phyloP scores from a whole-genome alignment of 2,113 vertebrate genomes.

The Epinephelus moara region DNA sequence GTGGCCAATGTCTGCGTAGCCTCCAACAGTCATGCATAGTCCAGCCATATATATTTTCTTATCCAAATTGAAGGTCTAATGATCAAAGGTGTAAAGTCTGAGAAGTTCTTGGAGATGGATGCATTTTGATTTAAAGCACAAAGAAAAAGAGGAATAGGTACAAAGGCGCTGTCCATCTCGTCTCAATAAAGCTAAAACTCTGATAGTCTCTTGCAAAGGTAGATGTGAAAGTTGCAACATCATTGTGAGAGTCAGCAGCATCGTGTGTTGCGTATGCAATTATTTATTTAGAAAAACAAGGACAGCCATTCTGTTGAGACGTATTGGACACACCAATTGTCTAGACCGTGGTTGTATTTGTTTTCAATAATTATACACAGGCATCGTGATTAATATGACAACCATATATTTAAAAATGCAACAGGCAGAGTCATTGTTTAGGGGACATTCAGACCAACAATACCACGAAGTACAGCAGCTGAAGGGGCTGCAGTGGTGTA shows the following conservation, averaged over 20 bases:
- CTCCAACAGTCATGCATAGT: too few species aligned
- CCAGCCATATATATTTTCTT: too few species aligned
- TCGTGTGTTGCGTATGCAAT: background rate
- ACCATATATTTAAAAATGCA: constrained; percentile 13
- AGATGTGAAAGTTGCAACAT: background rate
- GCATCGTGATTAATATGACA: constrained; percentile 1
- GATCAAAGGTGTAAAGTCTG: too few species aligned
- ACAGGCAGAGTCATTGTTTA: background rate
- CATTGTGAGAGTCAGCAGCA: background rate
- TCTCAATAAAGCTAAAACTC: background rate
- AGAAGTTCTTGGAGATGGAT: too few species aligned
- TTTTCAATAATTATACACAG: constrained; percentile 17
- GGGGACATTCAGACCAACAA: background rate
- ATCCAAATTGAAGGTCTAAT: too few species aligned
- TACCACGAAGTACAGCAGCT: background rate
- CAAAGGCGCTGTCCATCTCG: background rate
- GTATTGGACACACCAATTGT: background rate
- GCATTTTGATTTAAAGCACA: too few species aligned
- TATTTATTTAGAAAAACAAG: background rate
- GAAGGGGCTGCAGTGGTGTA: background rate
- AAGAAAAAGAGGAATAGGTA: background rate
- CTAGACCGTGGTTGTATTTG: constrained; percentile 19
- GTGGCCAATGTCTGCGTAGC: too few species aligned
- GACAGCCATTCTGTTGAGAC: background rate
- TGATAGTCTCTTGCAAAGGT: background rate